Percentiles rank a stretch among this genome's conserved stretches.
Conservation (phyloP, 1,140 invertebrate genomes). For the Diploscapter pachys region DNA sequence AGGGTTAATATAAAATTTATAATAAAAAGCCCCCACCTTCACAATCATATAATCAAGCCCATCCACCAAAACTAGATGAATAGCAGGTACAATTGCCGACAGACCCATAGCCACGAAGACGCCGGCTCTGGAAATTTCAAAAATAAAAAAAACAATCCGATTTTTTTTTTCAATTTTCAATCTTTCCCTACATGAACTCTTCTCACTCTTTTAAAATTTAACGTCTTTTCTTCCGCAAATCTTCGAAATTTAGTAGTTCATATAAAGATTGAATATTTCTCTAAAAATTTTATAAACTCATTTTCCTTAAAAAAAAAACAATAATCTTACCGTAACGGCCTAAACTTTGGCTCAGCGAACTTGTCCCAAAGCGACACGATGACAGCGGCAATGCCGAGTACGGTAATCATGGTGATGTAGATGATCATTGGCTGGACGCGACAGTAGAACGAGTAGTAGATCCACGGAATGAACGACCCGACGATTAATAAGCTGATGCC, state of each 20-base stretch:
- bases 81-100: conserved; percentile 61
- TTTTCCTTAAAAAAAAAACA: neutral
- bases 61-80: conserved; percentile 64
- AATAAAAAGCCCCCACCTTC: conserved; percentile 4
- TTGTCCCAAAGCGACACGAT: conserved; percentile 95
- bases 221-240: no score
- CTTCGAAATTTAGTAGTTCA: conserved; percentile 6
- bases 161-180: no score
- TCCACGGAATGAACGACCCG: conserved; percentile 98
- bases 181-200: no score
- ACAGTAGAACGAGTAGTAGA: conserved; percentile 99
- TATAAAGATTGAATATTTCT: conserved; percentile 3
- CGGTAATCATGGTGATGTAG: conserved; percentile 70
- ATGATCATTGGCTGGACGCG: conserved; percentile 60
- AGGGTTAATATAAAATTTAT: neutral
- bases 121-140: conserved; percentile 66
- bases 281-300: conserved; percentile 60
- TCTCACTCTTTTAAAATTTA: no score
- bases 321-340: conserved; percentile 5
- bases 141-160: conserved; percentile 8
- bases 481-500: conserved; percentile 95
- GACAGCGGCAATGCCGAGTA: conserved; percentile 85
- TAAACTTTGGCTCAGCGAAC: conserved; percentile 79
- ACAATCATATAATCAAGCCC: conserved; percentile 59
- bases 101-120: conserved; percentile 56